Conservation (phyloP, 2,113 vertebrate genomes). For the Psophia crepitans region DNA sequence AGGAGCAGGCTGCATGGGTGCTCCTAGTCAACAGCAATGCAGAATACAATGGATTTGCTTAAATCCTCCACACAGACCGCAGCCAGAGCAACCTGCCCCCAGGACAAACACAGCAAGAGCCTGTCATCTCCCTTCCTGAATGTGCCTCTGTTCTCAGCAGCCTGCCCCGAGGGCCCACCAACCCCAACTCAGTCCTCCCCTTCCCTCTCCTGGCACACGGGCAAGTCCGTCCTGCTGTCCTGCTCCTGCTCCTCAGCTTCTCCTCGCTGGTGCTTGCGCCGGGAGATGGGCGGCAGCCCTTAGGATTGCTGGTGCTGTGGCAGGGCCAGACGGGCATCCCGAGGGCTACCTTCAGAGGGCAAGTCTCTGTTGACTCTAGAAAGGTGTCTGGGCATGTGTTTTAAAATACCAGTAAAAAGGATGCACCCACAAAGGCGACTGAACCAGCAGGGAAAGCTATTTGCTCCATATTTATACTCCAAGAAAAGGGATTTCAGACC, state of each 20-base stretch:
- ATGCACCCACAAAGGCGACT: not conserved
- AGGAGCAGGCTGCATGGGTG: not conserved
- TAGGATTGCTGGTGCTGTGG: not conserved
- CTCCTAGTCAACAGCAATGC: not conserved
- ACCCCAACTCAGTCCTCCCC: not conserved
- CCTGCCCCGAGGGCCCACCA: not conserved
- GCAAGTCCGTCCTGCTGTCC: not conserved
- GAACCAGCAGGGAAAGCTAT: not conserved
- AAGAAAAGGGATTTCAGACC: not conserved
- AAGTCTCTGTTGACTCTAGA: not conserved
- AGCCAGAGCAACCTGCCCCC: not conserved
- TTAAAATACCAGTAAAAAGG: not conserved
- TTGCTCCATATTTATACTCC: not conserved
- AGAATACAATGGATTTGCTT: not conserved
- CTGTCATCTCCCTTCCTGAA: not conserved
- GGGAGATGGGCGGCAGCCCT: not conserved
- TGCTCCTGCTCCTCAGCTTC: not conserved
- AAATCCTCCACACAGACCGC: accelerated
- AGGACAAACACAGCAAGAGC: not conserved
- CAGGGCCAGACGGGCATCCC: not conserved
- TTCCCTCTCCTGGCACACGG: not conserved
- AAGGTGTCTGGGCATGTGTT: not conserved
- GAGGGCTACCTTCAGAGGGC: not conserved
- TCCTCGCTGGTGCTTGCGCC: accelerated
- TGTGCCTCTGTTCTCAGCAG: not conserved